Evolutionary conservation across 2,797 vertebrate genomes (phyloP), one percentile per base, ranked within the genome.

Genomic region (Lateolabrax maculatus): DNA sequence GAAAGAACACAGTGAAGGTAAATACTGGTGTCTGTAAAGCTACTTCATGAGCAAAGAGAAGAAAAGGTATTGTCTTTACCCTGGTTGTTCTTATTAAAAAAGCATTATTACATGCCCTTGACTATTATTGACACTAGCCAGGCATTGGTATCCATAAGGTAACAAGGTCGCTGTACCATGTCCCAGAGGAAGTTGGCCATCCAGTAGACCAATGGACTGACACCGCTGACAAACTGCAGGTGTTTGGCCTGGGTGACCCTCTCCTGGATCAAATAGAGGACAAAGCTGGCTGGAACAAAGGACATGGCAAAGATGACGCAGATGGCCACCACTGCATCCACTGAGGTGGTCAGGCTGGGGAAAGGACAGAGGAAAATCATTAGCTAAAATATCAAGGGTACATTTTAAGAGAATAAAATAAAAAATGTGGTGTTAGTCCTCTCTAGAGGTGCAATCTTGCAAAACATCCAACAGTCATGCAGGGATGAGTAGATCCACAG

Each of bases 301-400:
- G 98, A 99, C 97, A 98, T 97, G 84, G 98, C 96, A 41, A 98
- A 98, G 89, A 99, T 98, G 85, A 99, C 96, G 10, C 97, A 98
- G 78, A 99, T 97, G 77, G 97, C 96, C 69, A 99, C 95, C 87
- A 97, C 89, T 1, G 96, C 97, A 62, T 99, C 97, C 85, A 99
- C 96, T 0, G 98, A 97, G 9, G 97, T 97, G 56, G 95, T 97
- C 87, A 99, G 91, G 72, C 97, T 98, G 88, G 4, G 12, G 37
- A 15, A 18, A 73, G 13, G 1, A 67, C 8, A 60, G 39, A 68
- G 34, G 71, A 34, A 21, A 4, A 23, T 0, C 0, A 23, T 55
- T 12, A 49, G 34, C 11, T n/a, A 5, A 9, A 34, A 31, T 6
- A 27, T 46, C 3, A 25, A 6, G 21, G 16, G 6, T 3, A 67